phyloP scores from a whole-genome alignment of 2,797 vertebrate genomes.

The Psittacula derbiana region DNA sequence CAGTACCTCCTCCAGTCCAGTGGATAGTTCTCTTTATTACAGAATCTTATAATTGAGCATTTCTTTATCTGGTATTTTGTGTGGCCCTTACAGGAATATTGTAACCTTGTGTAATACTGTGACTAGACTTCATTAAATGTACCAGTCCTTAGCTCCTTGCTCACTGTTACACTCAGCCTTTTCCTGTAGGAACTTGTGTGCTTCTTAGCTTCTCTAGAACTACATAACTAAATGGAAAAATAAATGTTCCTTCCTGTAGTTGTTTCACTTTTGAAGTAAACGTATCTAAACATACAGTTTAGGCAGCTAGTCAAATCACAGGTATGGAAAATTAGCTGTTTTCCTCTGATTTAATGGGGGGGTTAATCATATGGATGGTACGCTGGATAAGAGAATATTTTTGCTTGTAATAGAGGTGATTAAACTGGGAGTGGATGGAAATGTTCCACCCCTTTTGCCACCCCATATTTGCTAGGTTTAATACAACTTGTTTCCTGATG shows the following conservation, averaged over 20 bases:
- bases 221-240: neutral
- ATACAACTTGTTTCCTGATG: neutral
- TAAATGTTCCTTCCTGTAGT: neutral
- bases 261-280: neutral
- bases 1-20: neutral
- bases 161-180: neutral
- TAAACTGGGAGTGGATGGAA: neutral
- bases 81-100: neutral
- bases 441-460: neutral
- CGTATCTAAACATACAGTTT: neutral
- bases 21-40: neutral
- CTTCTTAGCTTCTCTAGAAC: neutral
- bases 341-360: neutral
- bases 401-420: neutral
- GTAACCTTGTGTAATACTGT: neutral
- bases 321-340: neutral
- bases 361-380: neutral
- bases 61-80: neutral
- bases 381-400: neutral
- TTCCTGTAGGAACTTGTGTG: neutral
- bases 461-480: neutral
- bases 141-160: neutral
- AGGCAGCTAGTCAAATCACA: neutral
- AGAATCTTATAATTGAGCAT: neutral
- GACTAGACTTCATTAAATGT: neutral